Evolutionary conservation across 23 tunicate genomes (phyloP), one percentile per base, ranked within the genome.

Genomic region (Halocynthia roretzi): DNA sequence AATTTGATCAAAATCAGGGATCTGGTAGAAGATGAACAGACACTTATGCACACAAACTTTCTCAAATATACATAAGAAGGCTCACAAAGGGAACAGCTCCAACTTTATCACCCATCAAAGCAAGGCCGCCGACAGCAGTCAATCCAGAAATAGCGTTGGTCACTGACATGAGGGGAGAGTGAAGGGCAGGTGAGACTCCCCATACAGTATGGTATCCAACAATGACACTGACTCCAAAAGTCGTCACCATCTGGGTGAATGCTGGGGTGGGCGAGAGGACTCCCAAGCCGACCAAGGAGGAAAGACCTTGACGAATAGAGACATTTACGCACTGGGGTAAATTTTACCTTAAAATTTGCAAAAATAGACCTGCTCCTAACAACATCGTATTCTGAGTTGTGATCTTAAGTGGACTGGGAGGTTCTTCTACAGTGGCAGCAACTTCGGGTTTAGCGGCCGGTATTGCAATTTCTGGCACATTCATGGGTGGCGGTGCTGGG

Each of bases 191-290:
- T 31, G 93, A 76, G 0, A 93, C 98, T 50, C 93, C 95, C 98
- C 98, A 94, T 50, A 94, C 98, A 49, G 93, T 87, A 77, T 94
- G 93, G 85, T 94, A 94, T 50, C 98, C 98, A 53, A 94, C 98
- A 54, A 87, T 94, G n/a, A 87, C 87, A 56, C 93, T 87, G 69
- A 91, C 77, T 14, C 97, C 97, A 67, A 83, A 91, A 10, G 97
- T 91, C 50, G 97, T 91, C 52, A 91, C 63, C 97, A 91, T 91
- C 58, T 91, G 97, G 21, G 97, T 91, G 7, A 91, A 89, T 5
- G 84, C 87, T 0, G 87, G 85, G 31, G 82, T 82, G 17, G 97
- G 97, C 54, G 97, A 91, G 5, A 91, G 73, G 15, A 82, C 71
- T 10, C 97, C 97, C 50, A 85, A 50, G 8, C 97, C 97, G 48